Base-by-base conservation (phyloP, 2,797 vertebrate species). In the Pempheris klunzingeri region DNA sequence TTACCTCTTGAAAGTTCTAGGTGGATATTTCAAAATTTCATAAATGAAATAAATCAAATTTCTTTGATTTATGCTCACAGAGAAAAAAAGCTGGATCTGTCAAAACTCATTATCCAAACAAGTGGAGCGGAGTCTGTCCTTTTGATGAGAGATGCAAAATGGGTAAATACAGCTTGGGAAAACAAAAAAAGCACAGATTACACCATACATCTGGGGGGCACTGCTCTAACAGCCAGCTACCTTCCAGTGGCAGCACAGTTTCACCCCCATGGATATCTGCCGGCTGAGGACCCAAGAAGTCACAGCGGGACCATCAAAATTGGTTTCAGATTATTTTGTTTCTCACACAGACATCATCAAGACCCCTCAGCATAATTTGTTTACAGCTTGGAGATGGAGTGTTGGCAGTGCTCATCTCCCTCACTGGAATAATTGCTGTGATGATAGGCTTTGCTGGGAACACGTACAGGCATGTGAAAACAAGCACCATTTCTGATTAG, bases 381-480 rank as follows among this genome's bases (percentile, higher is more conserved):
- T 93, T 90, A 88, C 87, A 88, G 87, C 77, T 84, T 53, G 3
- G 78, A 88, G 90, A 92, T 79, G 70, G 77, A 87, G 88, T 61
- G 82, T 81, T 92, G 87, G 87, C 90, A 83, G 72, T 38, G 74
- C 79, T 85, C 69, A 60, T 88, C 81, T 80, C 60, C 82, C 87
- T 90, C 87, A 1, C 81, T 60, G 86, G 83, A 88, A 89, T 94
- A 93, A 92, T 92, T 93, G 88, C 86, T 88, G 85, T 90, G 90
- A 92, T 91, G 91, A 94, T 83, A 71, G 78, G 80, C 81, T 90
- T 93, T 78, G 64, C 83, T 71, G 68, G 68, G 76, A 88, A 89
- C 84, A 81, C 2, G 65, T 77, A 83, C 77, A 73, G 74, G 59
- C 91, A 82, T 87, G 86, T 80, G 75, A 86, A 88, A 86, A 90